phyloP scores from a whole-genome alignment of 2,888 invertebrate genomes.

The Apodemia mormo region DNA sequence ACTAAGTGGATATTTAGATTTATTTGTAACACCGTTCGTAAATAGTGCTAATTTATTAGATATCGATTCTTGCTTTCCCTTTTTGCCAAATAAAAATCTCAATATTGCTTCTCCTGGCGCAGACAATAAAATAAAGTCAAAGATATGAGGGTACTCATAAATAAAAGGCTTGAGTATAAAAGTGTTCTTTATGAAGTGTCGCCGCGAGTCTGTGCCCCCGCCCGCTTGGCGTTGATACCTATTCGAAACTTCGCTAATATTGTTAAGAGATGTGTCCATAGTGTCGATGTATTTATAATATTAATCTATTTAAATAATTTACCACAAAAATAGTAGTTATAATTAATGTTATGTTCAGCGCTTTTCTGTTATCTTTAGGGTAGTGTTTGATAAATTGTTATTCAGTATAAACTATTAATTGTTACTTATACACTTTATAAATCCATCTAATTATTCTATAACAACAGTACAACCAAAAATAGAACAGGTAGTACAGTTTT shows the following conservation, averaged over 20 bases:
- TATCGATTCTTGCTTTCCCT: not conserved
- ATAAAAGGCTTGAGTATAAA: constrained; percentile 78
- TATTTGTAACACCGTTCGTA: no score
- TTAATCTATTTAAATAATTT: not conserved
- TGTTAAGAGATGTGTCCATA: constrained; percentile 48
- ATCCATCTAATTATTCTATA: no score
- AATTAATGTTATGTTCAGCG: not conserved
- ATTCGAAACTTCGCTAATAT: constrained; percentile 78
- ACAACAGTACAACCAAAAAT: no score
- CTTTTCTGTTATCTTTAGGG: no score
- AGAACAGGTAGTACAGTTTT: no score
- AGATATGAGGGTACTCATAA: constrained; percentile 74
- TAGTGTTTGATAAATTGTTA: no score
- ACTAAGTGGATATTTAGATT: no score
- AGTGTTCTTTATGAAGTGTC: constrained; percentile 80
- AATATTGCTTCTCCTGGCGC: constrained; percentile 56
- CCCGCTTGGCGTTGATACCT: constrained; percentile 71
- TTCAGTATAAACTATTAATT: no score
- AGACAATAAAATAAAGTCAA: constrained; percentile 66
- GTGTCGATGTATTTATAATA: constrained; percentile 51
- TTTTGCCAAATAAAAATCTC: constrained; percentile 43
- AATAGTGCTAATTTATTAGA: not conserved
- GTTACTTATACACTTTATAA: no score
- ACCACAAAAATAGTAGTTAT: no score
- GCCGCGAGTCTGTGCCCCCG: constrained; percentile 54